Base-by-base conservation (phyloP, 35 echinoderm and acorn worm genomes). In the Diadema setosum region DNA sequence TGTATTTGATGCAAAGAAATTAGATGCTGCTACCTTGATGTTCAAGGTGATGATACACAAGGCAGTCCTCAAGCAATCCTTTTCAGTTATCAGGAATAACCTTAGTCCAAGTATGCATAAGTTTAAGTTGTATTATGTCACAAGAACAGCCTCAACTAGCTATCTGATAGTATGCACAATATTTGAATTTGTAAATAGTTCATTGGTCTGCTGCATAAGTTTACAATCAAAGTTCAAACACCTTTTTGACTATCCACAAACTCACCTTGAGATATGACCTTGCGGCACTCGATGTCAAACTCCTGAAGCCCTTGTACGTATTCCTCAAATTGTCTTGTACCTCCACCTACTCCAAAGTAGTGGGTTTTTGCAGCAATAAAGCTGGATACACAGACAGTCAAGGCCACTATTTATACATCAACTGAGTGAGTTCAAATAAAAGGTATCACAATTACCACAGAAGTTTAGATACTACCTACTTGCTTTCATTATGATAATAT, bases 291-390 rank as follows among this genome's bases (percentile, higher is more conserved):
- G 17, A 94, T 92, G 3, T 33, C 88, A 83, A 99, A 99, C 46
- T 92, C 87, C 24, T 49, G 85, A 33, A 84, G 50, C 56, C 75
- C 84, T 34, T 76, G 61, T 2, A 99, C 86, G 46, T 86, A 87
- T 11, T 99, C 86, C 81, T 99, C 92, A 90, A 99, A 99, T 18
- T 89, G 56, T 40, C 96, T 85, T 0, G 96, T 99, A 16, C 96
- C 96, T 44, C 96, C 96, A 4, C 96, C 96, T 43, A 99, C 96
- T 39, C 96, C 96, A 92, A 99, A 99, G 63, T 99, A 99, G 69
- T 99, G 96, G 7, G 96, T 99, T 80, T 99, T 99, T 6, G 96
- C 96, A 34, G 96, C 92, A 26, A 99, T 45, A 45, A 76, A 90
- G 74, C 95, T 97, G 31, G 21, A 60, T 5, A 2, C n/a, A n/a